Percentiles rank a stretch among this genome's conserved stretches.
phyloP scores from a whole-genome alignment of 2,797 vertebrate species.

The Syndactyla subalaris region DNA sequence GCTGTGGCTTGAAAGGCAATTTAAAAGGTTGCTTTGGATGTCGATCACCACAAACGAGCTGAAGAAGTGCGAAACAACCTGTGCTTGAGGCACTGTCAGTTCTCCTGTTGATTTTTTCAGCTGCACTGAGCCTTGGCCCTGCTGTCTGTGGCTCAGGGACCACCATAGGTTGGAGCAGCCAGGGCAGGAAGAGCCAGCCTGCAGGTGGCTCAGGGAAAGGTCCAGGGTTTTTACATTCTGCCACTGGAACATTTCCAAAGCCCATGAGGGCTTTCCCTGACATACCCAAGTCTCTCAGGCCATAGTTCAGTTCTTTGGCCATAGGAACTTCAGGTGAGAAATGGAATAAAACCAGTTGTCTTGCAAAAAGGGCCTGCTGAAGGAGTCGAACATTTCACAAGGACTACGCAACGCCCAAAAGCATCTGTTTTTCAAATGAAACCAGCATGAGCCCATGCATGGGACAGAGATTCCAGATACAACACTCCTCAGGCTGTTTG shows the following conservation, averaged over 20 bases:
- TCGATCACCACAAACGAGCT: slow-evolving; percentile 34
- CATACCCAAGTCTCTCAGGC: fast-evolving
- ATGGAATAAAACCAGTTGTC: not conserved
- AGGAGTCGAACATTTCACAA: not conserved
- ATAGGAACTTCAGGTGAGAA: not conserved
- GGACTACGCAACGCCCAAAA: fast-evolving
- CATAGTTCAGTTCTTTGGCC: not conserved
- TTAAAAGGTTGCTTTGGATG: slow-evolving; percentile 43
- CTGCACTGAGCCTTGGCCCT: fast-evolving
- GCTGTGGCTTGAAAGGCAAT: slow-evolving; percentile 11
- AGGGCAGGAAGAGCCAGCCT: not conserved
- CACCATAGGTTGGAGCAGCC: not conserved
- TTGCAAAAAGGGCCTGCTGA: not conserved
- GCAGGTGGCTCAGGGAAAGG: not conserved
- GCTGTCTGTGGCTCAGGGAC: fast-evolving
- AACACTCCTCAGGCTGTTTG: not conserved
- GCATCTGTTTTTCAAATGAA: not conserved
- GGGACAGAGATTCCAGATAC: not conserved
- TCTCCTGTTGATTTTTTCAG: not conserved
- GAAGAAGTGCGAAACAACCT: not conserved
- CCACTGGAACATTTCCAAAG: not conserved
- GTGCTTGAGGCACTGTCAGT: not conserved
- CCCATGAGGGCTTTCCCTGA: not conserved
- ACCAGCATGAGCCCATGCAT: not conserved
- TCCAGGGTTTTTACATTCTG: not conserved